Percentiles rank a stretch among this genome's conserved stretches.
Conservation (phyloP, 2,113 vertebrate species). For the Ploceus nigricollis region DNA sequence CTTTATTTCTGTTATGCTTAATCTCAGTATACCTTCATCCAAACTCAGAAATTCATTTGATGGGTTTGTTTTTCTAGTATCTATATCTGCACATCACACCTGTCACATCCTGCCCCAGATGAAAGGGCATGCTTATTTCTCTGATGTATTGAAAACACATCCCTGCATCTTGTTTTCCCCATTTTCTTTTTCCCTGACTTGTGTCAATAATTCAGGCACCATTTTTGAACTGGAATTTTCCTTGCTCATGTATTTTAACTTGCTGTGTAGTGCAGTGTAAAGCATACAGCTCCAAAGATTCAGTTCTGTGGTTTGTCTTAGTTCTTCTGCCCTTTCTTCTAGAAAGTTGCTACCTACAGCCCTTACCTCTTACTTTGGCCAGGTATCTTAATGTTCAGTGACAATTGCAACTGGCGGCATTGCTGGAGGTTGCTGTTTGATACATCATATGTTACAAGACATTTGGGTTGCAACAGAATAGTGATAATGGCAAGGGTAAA, state of each 20-base stretch:
- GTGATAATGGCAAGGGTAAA: not conserved
- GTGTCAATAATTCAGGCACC: not conserved
- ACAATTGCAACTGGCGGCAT: not conserved
- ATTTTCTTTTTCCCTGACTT: not conserved
- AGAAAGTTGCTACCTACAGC: not conserved
- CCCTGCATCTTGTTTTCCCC: not conserved
- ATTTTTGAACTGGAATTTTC: not conserved
- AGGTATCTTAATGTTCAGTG: accelerated
- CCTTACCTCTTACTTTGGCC: not conserved
- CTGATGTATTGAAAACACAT: not conserved
- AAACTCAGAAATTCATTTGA: not conserved
- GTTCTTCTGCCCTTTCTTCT: not conserved
- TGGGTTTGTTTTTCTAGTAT: accelerated
- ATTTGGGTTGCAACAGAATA: not conserved
- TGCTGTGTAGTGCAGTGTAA: not conserved
- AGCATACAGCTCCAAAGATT: not conserved
- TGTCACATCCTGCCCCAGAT: not conserved
- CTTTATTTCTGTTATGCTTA: not conserved
- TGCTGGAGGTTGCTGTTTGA: not conserved
- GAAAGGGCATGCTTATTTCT: not conserved
- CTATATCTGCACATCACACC: not conserved
- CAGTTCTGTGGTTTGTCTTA: not conserved
- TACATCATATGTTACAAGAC: not conserved
- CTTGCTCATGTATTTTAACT: not conserved
- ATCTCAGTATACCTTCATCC: not conserved